Percentiles rank a stretch among this genome's conserved stretches.
Evolutionary conservation across 2,888 invertebrate species (phyloP).

Genomic region (Hydrotaea cyrtoneurina): DNA sequence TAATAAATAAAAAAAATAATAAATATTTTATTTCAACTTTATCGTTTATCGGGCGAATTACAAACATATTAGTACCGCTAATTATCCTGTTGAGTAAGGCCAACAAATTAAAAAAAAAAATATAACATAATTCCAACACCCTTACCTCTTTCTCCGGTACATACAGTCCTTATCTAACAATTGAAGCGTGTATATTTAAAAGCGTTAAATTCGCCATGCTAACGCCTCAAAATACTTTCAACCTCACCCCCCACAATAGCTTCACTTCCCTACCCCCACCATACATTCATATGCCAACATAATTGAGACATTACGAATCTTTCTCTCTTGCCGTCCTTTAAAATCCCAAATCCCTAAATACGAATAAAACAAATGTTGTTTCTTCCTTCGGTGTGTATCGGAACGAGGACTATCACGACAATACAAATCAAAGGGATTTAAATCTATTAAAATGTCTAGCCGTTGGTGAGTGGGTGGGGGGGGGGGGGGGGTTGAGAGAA

Average conservation of each 20-base stretch:
- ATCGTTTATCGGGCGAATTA: too few species aligned
- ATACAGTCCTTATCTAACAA: not conserved
- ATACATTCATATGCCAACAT: constrained; percentile 33
- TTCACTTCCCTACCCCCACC: not conserved
- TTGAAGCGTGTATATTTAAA: not conserved
- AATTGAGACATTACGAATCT: constrained; percentile 55
- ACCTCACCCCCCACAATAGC: not conserved
- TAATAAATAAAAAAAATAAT: too few species aligned
- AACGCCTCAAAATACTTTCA: constrained; percentile 37
- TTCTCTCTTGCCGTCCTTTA: not conserved
- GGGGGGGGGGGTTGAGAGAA: not conserved
- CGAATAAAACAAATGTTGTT: constrained; percentile 29
- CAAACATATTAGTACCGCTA: too few species aligned
- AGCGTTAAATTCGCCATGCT: not conserved
- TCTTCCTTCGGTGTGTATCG: not conserved
- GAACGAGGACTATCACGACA: constrained; percentile 1
- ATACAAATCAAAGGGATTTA: constrained; percentile 56
- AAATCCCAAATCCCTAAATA: constrained; percentile 27
- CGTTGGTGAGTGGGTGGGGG: not conserved
- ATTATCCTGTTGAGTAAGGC: too few species aligned
- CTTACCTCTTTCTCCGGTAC: too few species aligned
- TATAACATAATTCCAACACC: too few species aligned
- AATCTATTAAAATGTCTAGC: constrained; percentile 36
- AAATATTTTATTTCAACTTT: too few species aligned
- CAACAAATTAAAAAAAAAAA: too few species aligned